phyloP scores from a whole-genome alignment of 2,797 vertebrate genomes.

The Fratercula arctica region DNA sequence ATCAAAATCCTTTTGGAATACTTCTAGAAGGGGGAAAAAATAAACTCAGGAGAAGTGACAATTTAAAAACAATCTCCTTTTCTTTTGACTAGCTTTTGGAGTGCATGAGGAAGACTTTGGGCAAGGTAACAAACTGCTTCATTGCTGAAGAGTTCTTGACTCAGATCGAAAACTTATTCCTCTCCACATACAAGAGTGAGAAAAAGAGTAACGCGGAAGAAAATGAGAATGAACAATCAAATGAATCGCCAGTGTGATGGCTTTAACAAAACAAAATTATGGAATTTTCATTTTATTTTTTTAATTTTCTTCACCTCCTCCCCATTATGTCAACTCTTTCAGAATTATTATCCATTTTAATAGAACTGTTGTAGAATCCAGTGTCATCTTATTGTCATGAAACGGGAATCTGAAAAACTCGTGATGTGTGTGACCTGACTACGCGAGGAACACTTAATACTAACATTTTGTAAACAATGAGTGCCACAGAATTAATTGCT shows the following conservation, averaged over 20 bases:
- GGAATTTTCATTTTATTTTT: neutral
- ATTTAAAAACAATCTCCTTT: neutral
- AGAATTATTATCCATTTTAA: neutral
- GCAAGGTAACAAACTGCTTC: conserved; percentile 82
- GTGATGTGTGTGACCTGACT: neutral
- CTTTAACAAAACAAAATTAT: neutral
- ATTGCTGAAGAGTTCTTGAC: conserved; percentile 86
- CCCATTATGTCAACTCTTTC: neutral
- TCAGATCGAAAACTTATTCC: conserved; percentile 89
- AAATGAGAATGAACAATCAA: conserved; percentile 31
- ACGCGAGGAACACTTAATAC: accelerated
- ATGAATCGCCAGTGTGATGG: conserved; percentile 25
- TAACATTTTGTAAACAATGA: neutral
- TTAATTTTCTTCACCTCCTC: neutral
- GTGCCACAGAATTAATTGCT: neutral
- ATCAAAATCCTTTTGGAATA: neutral
- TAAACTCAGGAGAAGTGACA: neutral
- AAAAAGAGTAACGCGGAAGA: conserved; percentile 65
- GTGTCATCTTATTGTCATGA: neutral
- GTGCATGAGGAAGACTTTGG: conserved; percentile 88
- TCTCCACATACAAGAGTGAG: conserved; percentile 82
- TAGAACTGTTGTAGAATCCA: neutral
- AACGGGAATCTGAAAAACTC: neutral
- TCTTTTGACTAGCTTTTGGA: conserved; percentile 86
- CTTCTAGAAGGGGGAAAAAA: neutral